A percentile compares a stretch with the other conserved stretches of the same genome.
Evolutionary conservation across 2,113 vertebrate species (phyloP).

Genomic region (Ptyas mucosa): DNA sequence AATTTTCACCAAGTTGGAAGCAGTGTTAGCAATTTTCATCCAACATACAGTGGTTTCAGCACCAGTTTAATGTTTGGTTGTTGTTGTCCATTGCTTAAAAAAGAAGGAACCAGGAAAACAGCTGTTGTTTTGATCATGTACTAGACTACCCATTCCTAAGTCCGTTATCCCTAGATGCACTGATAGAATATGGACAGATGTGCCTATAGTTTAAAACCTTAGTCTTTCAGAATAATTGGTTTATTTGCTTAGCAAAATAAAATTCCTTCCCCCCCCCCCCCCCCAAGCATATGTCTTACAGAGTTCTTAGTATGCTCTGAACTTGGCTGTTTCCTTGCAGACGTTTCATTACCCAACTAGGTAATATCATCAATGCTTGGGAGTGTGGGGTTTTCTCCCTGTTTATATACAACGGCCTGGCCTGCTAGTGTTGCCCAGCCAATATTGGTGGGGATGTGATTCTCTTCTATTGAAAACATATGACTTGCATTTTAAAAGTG

Average conservation of each 20-base stretch:
- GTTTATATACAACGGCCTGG: not conserved
- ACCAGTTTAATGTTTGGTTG: not conserved
- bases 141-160: not conserved
- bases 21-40: not conserved
- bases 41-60: not conserved
- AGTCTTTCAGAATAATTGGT: not conserved
- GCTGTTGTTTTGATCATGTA: not conserved
- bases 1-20: not conserved
- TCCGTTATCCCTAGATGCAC: not conserved
- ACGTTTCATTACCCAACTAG: not conserved
- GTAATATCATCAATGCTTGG: not conserved
- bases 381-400: not conserved
- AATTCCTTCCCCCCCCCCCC: not conserved
- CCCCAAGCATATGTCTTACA: not conserved
- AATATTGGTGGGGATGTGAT: not conserved
- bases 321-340: not conserved
- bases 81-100: not conserved
- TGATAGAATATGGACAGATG: not conserved
- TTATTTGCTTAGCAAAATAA: not conserved
- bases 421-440: not conserved
- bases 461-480: not conserved
- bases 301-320: not conserved
- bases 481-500: not conserved
- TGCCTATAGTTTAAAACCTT: not conserved
- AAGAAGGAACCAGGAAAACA: not conserved